Conservation (phyloP, 2,113 vertebrate species). For the Hyaena hyaena region DNA sequence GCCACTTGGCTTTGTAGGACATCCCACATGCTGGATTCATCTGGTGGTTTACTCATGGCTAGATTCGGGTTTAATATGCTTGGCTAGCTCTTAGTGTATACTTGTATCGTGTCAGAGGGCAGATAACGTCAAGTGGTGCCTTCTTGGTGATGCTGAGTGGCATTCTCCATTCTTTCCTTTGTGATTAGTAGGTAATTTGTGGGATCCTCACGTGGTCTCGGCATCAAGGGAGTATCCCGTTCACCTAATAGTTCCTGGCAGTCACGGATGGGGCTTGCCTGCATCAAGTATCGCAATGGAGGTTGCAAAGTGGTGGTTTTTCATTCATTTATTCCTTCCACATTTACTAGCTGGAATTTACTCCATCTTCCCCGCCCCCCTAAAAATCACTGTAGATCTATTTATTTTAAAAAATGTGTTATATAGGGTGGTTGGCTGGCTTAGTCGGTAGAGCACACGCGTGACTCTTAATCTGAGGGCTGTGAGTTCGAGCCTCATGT, state of each 20-base stretch:
- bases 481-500: no score
- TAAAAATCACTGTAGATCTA: not conserved
- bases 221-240: not conserved
- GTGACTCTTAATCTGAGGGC: no score
- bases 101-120: fast-evolving
- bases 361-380: fast-evolving
- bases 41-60: not conserved
- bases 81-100: no score
- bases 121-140: fast-evolving
- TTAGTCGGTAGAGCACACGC: not conserved
- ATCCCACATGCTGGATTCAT: not conserved
- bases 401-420: not conserved
- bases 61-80: not conserved
- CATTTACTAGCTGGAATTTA: not conserved
- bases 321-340: not conserved
- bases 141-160: not conserved
- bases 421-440: not conserved
- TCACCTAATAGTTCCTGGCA: not conserved
- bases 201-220: not conserved
- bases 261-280: no score
- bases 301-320: not conserved
- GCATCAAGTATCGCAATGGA: fast-evolving
- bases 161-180: not conserved
- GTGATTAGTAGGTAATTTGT: not conserved
- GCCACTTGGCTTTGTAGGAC: no score